Evolutionary conservation across 2,888 invertebrate genomes (phyloP), one percentile per base, ranked within the genome.

Genomic region (Hypolimnas misippus): DNA sequence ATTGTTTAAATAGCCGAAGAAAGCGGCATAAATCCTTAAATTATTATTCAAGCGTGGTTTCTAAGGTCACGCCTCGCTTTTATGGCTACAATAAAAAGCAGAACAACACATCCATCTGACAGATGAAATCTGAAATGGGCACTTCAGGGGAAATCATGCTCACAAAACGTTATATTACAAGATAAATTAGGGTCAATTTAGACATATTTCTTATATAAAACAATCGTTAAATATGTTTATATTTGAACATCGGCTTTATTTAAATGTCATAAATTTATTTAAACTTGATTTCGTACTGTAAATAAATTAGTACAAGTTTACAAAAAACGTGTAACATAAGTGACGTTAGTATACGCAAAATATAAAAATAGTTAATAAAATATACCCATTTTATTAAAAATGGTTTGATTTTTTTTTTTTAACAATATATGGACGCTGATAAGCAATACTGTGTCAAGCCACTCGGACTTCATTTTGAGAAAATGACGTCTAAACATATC

Each of bases 1-100:
- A 63, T 60, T 44, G 54, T 54, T 38, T 29, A 63, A 46, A 57
- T 51, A 12, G 19, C 42, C 57, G 62, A 38, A 49, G 64, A 67
- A 55, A 51, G 76, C 75, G 79, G 73, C 76, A 62, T 66, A 59
- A 63, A 64, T 57, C 77, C 73, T 60, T 69, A 68, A 75, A 75
- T 82, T 84, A 77, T 79, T 82, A 85, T 84, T 85, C 83, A 70
- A 75, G 73, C 70, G 71, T 65, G 65, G 62, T 58, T 70, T 65
- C 75, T 71, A 81, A 79, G 81, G 79, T 78, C 87, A 86, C 85
- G 86, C 82, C 77, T 78, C 77, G 69, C 65, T 74, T 87, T 89
- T 88, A 87, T 84, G 78, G 76, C 72, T 68, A 79, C 78, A 82
- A 87, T 87, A 88, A 89, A 87, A 87, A 82, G 79, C 84, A 83